Base-by-base conservation (phyloP, 2,113 vertebrate species). In the Datnioides undecimradiatus region DNA sequence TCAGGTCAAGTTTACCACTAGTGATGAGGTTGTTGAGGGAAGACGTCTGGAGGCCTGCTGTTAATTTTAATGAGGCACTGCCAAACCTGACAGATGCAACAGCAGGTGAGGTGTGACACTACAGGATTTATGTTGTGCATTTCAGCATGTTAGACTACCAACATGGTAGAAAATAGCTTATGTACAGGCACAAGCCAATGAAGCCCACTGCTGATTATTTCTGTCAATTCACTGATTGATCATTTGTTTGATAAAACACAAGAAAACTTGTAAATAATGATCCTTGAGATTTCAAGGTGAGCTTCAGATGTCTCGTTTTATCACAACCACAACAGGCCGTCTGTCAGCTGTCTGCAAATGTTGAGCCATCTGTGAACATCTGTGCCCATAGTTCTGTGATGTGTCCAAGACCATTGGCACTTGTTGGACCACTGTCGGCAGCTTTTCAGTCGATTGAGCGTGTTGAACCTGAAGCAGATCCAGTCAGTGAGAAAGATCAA, bases 31-130 rank as follows among this genome's bases (percentile, higher is more conserved):
- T 62, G 25, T 27, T 1, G 25, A 57, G 43, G 17, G 43, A 55
- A 78, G 57, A 55, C 27, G 38, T 34, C 48, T 43, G 27, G 57
- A 80, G 40, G 12, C 29, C 33, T 55, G 45, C 31, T 46, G 65
- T 27, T 82, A 6, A 12, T 55, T 76, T 59, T 73, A 79, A 72
- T 36, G 59, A 73, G 40, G 60, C 23, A 21, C 4, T 0, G 36
- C 25, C 51, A 67, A 60, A 60, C 40, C 11, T 31, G 25, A 46
- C 48, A 69, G 45, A 69, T 23, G 9, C 25, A 59, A 9, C 69
- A 78, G 64, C n/a, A 45, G 60, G 52, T 3, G 25, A 58, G 31
- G 48, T 14, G 45, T 13, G 51, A 62, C 17, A 12, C n/a, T 31
- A 34, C n/a, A 25, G 1, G 36, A 67, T 8, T 49, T 31, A 25